Conservation (phyloP, 2,113 vertebrate genomes). For the Poicephalus meyeri region DNA sequence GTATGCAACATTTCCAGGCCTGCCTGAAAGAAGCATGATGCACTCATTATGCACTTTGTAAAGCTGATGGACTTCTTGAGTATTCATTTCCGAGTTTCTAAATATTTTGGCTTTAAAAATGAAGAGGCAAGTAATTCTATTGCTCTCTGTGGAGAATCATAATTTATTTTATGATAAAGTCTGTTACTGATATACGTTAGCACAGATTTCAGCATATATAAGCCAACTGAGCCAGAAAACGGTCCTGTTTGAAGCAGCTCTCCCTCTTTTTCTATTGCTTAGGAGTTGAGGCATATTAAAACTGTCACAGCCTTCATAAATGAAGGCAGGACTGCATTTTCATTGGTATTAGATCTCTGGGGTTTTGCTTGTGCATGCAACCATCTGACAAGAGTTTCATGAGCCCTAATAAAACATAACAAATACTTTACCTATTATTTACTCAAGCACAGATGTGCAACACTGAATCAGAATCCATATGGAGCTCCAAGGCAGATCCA, state of each 20-base stretch:
- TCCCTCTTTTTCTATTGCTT: not conserved
- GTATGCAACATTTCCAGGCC: conserved; percentile 14
- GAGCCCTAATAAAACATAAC: not conserved
- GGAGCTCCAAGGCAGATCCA: not conserved
- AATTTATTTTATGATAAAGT: not conserved
- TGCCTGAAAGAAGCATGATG: not conserved
- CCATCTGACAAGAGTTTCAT: not conserved
- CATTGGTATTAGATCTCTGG: not conserved
- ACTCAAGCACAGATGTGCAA: not conserved
- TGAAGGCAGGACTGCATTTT: not conserved
- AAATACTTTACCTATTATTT: not conserved
- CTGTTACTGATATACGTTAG: not conserved
- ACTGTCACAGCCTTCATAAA: not conserved
- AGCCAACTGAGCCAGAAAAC: not conserved
- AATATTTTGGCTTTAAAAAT: conserved; percentile 11
- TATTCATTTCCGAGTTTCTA: conserved; percentile 6
- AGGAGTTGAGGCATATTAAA: not conserved
- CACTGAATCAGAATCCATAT: not conserved
- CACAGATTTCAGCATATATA: not conserved
- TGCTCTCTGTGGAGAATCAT: not conserved
- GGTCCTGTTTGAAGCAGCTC: not conserved
- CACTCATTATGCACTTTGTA: not conserved
- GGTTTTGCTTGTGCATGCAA: rapidly evolving
- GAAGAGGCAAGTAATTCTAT: not conserved
- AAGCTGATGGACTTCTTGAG: not conserved